Percentiles rank a stretch among this genome's conserved stretches.
Conservation (phyloP, 2,797 vertebrate species). For the Microchirus variegatus region DNA sequence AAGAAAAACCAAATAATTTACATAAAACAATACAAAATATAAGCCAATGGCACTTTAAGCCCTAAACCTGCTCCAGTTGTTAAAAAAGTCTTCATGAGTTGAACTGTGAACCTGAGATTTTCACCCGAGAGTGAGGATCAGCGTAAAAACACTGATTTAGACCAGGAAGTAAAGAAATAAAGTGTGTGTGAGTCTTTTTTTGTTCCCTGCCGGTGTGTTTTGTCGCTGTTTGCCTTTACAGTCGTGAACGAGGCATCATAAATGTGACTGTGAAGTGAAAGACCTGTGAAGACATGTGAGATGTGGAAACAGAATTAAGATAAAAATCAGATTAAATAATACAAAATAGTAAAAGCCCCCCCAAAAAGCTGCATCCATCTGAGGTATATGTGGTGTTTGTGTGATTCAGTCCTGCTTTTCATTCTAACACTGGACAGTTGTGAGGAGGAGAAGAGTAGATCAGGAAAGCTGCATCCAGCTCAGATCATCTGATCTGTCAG, state of each 20-base stretch:
- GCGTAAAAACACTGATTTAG: constrained; percentile 27
- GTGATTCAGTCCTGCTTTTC: constrained; percentile 17
- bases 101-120: constrained; percentile 9
- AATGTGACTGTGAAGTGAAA: constrained; percentile 32
- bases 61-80: constrained; percentile 7
- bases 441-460: constrained; percentile 22
- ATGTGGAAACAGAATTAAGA: constrained; percentile 30
- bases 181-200: too few species aligned
- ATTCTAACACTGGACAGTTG: not conserved
- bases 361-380: constrained; percentile 54
- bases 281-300: constrained; percentile 27
- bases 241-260: constrained; percentile 24
- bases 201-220: constrained; percentile 54
- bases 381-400: constrained; percentile 78
- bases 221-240: constrained; percentile 61
- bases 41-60: not conserved
- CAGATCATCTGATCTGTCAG: constrained; percentile 72
- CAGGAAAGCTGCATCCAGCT: constrained; percentile 77
- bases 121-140: constrained; percentile 3
- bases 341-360: constrained; percentile 16
- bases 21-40: constrained; percentile 17
- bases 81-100: not conserved
- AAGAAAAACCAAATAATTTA: not conserved
- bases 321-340: constrained; percentile 26
- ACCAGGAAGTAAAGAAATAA: constrained; percentile 39